These are phyloP conservation scores for Zonitis immaculata DNA, from an alignment of 2,888 invertebrate genomes.

Conservation along the genomic window DNA sequence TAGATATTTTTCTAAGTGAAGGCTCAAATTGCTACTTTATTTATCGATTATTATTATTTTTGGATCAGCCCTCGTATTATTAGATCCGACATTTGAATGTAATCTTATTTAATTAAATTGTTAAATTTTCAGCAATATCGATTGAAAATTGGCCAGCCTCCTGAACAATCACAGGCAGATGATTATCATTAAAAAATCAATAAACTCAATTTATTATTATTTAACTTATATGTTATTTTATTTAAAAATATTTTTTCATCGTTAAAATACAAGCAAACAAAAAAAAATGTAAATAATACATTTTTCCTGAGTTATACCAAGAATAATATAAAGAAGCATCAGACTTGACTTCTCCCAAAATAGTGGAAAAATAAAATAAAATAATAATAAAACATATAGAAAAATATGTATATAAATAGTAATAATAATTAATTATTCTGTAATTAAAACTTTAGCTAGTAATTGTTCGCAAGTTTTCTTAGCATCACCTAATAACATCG, in stretches of 20 bases:
- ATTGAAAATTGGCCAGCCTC: neutral
- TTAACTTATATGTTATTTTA: neutral
- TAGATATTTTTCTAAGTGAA: too few relatives aligned
- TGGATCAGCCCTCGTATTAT: too few relatives aligned
- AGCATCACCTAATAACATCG: slow-evolving; percentile 84
- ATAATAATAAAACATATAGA: slow-evolving; percentile 9
- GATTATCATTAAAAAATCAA: neutral
- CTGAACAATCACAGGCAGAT: neutral
- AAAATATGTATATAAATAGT: slow-evolving; percentile 10
- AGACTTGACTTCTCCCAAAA: slow-evolving; percentile 31
- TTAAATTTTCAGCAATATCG: neutral
- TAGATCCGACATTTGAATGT: too few relatives aligned
- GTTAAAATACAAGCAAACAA: neutral
- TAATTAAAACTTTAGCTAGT: slow-evolving; percentile 58
- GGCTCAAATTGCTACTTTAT: too few relatives aligned
- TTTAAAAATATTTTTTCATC: neutral
- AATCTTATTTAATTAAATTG: too few relatives aligned
- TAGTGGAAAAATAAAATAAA: neutral
- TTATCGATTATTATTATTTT: too few relatives aligned
- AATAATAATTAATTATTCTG: slow-evolving; percentile 23
- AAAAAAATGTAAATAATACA: slow-evolving; percentile 9
- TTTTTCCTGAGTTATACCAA: slow-evolving; percentile 18
- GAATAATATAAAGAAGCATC: slow-evolving; percentile 16
- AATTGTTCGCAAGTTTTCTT: slow-evolving; percentile 87
- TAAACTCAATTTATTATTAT: neutral